Evolutionary conservation across 2,888 invertebrate genomes (phyloP), one percentile per base, ranked within the genome.

Genomic region (Drosophila phalerata): DNA sequence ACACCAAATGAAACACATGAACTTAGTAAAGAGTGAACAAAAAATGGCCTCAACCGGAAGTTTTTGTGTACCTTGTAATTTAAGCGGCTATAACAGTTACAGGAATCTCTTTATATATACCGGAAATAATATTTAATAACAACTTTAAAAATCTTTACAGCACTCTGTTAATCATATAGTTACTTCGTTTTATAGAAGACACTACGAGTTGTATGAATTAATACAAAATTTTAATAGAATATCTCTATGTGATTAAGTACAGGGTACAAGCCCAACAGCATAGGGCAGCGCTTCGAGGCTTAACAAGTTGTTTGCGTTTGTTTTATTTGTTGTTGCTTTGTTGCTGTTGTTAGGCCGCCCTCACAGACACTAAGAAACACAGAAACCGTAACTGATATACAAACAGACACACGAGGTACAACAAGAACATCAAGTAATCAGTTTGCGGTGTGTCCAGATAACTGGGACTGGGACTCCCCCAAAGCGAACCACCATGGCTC

Each of bases 221-320:
- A 40, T 10, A 40, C 17, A 40, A 17, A 15, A 15, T 15, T 9
- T 15, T 38, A 15, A 38, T 38, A 9, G 8, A 22, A 22, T 22
- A 22, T 22, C 3, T 4, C 22, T 22, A 22, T 22, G 22, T 22
- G 22, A 22, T 22, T 22, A 4, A 2, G 19, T 22, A 22, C 22
- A 22, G 28, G 28, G 28, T 28, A 28, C 37, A 40, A n/a, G 30
- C 1, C 37, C 10, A 28, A 11, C 10, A 37, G 43, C 28, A 45
- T 57, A 57, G 17, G 40, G 3, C 53, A 77, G 73, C 73, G 71
- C 79, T 84, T 84, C 75, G 74, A 80, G 78, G 82, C 62, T 69
- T 58, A 68, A 57, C 51, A 81, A 87, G 73, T 81, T 83, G 77
- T 70, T 61, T 73, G 40, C 62, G 65, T 75, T 81, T 81, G 56